Percentiles rank a stretch among this genome's conserved stretches.
Evolutionary conservation across 2,888 invertebrate genomes (phyloP).

Genomic region (Branchellion lobata): DNA sequence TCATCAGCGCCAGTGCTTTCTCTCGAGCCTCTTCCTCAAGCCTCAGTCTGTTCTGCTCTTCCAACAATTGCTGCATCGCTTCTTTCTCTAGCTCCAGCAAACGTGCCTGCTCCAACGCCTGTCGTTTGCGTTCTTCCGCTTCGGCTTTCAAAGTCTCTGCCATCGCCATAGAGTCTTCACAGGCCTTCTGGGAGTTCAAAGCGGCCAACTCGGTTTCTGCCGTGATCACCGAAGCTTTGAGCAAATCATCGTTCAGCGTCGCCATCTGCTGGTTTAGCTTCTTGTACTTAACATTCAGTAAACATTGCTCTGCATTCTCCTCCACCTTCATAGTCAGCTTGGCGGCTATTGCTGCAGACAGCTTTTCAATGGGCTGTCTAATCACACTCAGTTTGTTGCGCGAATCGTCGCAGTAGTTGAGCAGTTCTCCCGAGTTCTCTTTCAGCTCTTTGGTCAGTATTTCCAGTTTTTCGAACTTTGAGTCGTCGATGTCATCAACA

Average conservation of each 20-base stretch:
- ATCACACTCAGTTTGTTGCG: slow-evolving; percentile 38
- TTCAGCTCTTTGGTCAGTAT: not conserved
- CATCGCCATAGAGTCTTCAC: slow-evolving; percentile 41
- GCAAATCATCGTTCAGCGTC: slow-evolving; percentile 38
- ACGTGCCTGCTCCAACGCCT: slow-evolving; percentile 24
- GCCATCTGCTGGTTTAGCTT: slow-evolving; percentile 43
- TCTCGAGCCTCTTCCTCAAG: slow-evolving; percentile 37
- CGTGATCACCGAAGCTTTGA: slow-evolving; percentile 25
- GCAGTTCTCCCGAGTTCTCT: slow-evolving; percentile 30
- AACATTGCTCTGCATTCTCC: slow-evolving; percentile 38
- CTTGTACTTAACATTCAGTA: slow-evolving; percentile 40
- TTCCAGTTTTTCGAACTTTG: slow-evolving; percentile 16
- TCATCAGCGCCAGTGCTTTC: not conserved
- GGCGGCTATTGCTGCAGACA: slow-evolving; percentile 29
- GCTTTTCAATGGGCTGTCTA: slow-evolving; percentile 33
- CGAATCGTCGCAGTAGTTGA: slow-evolving; percentile 35
- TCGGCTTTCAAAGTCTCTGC: slow-evolving; percentile 42
- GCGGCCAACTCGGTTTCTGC: slow-evolving; percentile 43
- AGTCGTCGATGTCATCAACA: slow-evolving; percentile 10
- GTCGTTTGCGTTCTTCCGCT: slow-evolving; percentile 32
- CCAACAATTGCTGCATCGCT: not conserved
- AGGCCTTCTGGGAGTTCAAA: slow-evolving; percentile 38
- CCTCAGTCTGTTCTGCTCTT: slow-evolving; percentile 28
- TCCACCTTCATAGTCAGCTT: slow-evolving; percentile 1
- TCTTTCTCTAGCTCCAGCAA: slow-evolving; percentile 23